phyloP scores from a whole-genome alignment of 2,113 vertebrate genomes.

The Anolis carolinensis region DNA sequence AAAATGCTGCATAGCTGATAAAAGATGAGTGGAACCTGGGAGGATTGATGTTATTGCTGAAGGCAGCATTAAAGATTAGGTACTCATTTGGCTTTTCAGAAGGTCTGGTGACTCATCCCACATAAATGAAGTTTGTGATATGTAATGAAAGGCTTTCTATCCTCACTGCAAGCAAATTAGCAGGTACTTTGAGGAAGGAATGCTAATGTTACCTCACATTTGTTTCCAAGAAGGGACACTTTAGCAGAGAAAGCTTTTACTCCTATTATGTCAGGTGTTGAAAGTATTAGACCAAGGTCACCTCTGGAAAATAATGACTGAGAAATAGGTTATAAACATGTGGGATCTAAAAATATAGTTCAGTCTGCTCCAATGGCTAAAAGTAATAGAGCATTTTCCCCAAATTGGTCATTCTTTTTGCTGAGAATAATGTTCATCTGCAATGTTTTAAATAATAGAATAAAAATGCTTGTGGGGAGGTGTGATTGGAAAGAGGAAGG shows the following conservation, averaged over 20 bases:
- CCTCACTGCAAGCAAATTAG: slow-evolving; percentile 79
- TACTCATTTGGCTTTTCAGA: slow-evolving; percentile 76
- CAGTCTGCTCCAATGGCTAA: slow-evolving; percentile 58
- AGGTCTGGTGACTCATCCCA: slow-evolving; percentile 75
- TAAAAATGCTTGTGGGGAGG: slow-evolving; percentile 17
- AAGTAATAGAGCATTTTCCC: slow-evolving; percentile 56
- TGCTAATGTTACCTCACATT: slow-evolving; percentile 77
- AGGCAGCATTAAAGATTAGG: slow-evolving; percentile 74
- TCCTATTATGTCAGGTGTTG: slow-evolving; percentile 73
- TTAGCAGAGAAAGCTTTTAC: slow-evolving; percentile 72
- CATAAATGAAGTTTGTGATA: slow-evolving; percentile 82
- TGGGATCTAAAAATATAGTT: slow-evolving; percentile 74
- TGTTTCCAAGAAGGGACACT: slow-evolving; percentile 72
- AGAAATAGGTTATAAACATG: slow-evolving; percentile 78
- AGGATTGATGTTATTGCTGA: slow-evolving; percentile 73
- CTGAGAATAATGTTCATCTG: slow-evolving; percentile 31
- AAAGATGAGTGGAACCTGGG: slow-evolving; percentile 67
- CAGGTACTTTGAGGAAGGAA: slow-evolving; percentile 75
- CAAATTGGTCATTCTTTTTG: slow-evolving; percentile 70
- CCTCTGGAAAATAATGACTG: slow-evolving; percentile 73
- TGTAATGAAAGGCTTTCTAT: slow-evolving; percentile 81
- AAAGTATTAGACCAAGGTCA: slow-evolving; percentile 80
- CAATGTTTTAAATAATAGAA: slow-evolving; percentile 65
- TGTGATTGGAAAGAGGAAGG: slow-evolving; percentile 17
- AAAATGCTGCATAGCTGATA: slow-evolving; percentile 65